Evolutionary conservation across 2,113 vertebrate genomes (phyloP).

Genomic region (Calidris pygmaea): DNA sequence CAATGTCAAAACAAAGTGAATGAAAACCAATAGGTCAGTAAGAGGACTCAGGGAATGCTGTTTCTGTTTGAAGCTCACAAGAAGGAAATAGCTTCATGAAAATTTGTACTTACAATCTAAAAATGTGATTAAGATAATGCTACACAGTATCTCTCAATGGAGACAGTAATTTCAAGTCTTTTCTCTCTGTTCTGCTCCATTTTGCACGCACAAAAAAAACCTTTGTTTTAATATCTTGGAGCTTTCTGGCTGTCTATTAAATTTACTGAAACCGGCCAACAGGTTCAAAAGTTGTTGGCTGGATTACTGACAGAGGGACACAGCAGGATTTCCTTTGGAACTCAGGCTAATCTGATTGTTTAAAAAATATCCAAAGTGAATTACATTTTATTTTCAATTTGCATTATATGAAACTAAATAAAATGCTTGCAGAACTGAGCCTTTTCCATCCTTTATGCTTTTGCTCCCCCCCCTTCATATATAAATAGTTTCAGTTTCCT

Average conservation of each 20-base stretch:
- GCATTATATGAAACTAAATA: background rate
- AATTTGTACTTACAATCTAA: background rate
- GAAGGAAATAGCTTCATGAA: background rate
- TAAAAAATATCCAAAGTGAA: background rate
- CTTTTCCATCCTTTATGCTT: background rate
- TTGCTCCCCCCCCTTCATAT: background rate
- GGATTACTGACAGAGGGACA: background rate
- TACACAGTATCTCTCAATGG: background rate
- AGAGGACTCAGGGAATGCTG: background rate
- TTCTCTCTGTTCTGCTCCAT: background rate
- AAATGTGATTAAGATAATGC: background rate
- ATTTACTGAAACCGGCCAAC: background rate
- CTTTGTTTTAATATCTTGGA: background rate
- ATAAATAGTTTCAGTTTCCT: background rate
- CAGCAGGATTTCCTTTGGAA: slow-evolving; percentile 61
- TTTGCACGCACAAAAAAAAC: background rate
- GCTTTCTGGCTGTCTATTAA: background rate
- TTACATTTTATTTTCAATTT: background rate
- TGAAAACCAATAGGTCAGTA: background rate
- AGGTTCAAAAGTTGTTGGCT: background rate
- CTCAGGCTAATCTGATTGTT: background rate
- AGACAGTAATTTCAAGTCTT: background rate
- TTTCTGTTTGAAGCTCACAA: background rate
- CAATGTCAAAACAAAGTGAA: background rate
- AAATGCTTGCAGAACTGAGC: background rate